These are phyloP conservation scores for Anarrhichthys ocellatus DNA, from an alignment of 2,113 vertebrate genomes.

Conservation along the genomic window DNA sequence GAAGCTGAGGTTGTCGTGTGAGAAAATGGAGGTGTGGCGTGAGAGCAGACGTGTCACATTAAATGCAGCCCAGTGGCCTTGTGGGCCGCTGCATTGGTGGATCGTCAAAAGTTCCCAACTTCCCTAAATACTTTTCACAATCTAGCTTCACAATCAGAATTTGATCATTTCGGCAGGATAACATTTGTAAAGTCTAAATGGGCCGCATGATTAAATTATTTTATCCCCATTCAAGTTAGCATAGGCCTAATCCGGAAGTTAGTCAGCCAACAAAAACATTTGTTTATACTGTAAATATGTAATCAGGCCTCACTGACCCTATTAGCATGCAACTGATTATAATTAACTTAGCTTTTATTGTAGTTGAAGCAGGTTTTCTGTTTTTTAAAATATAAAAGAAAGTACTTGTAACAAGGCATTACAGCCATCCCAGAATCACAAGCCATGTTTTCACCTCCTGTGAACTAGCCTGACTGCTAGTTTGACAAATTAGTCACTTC, in stretches of 20 bases:
- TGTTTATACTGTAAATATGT: neutral
- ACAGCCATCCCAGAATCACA: neutral
- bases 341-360: neutral
- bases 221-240: neutral
- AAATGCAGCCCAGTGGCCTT: too few species aligned
- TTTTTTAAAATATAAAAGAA: neutral
- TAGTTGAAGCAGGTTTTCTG: neutral
- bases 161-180: neutral
- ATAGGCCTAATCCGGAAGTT: neutral
- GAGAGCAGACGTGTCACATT: too few species aligned
- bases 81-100: too few species aligned
- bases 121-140: too few species aligned
- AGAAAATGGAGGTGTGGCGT: too few species aligned
- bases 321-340: neutral
- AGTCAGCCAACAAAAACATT: neutral
- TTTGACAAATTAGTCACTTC: neutral
- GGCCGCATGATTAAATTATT: neutral
- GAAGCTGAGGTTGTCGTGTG: too few species aligned
- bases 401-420: neutral
- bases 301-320: neutral
- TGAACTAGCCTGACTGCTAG: neutral
- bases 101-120: too few species aligned
- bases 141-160: neutral
- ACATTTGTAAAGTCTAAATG: neutral
- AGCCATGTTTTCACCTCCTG: neutral